Base-by-base conservation (phyloP, 2,888 invertebrate species). In the Cryptus armator region DNA sequence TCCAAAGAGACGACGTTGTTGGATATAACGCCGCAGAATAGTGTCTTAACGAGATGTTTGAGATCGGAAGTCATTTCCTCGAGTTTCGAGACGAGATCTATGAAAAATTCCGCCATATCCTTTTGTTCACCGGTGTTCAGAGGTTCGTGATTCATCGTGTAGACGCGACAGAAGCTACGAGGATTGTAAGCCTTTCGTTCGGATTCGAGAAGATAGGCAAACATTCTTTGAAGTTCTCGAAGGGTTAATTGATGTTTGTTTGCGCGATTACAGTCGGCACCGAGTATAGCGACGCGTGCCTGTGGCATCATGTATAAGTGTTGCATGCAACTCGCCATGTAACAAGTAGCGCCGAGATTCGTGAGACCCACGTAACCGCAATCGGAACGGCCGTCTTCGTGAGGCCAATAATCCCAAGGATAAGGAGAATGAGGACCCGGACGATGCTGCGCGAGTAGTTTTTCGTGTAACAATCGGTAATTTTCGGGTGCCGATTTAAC, bases 351-450 rank as follows among this genome's bases (percentile, higher is more conserved):
- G 37, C 99, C 99, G 16, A 99, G 95, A 94, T 99, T 99, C 0
- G 98, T 98, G 4, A 99, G 95, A 0, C 99, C 99, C 0, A 98
- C 99, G 94, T 98, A 98, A 12, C 99, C 99, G 93, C 98, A 98
- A 91, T 98, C 98, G 0, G 98, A 97, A 1, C 99, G 95, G 0
- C 98, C 98, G 93, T 99, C 99, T 91, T 99, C 99, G 85, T 98
- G 97, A 2, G 99, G 99, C 99, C 99, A 99, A 94, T 99, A 99
- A 94, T 99, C 99, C 99, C 99, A 99, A 0, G 98, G 98, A 94
- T 98, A 99, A 0, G 97, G 96, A 0, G 97, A 96, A 91, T 97
- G 97, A 0, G 97, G 96, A 6, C 97, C 96, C 19, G 98, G 97
- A 88, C 97, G 97, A 92, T 99, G 98, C 90, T 99, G 99, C 3